These are phyloP conservation scores for Camponotus floridanus DNA, from an alignment of 1,140 invertebrate species.

Conservation along the genomic window DNA sequence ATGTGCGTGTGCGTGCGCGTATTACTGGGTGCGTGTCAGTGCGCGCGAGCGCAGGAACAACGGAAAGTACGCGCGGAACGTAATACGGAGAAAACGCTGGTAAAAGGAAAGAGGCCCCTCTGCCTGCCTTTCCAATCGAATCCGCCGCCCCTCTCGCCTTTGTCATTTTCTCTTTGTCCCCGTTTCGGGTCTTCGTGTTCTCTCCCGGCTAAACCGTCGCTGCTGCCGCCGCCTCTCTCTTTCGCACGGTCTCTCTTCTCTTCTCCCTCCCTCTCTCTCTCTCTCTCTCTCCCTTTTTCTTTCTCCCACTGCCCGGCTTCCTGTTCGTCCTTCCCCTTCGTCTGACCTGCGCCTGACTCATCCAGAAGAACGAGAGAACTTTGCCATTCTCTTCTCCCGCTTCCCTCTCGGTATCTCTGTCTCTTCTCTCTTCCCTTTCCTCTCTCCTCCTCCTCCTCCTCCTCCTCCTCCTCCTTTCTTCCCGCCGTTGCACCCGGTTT, in stretches of 20 bases:
- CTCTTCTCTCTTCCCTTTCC: conserved; percentile 34
- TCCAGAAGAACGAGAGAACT: conserved; percentile 62
- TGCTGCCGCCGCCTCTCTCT: conserved; percentile 53
- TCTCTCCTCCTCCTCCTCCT: conserved; percentile 30
- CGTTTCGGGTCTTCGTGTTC: conserved; percentile 75
- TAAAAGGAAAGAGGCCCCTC: conserved; percentile 82
- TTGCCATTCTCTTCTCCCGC: conserved; percentile 65
- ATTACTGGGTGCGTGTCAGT: neutral
- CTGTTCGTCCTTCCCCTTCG: conserved; percentile 60
- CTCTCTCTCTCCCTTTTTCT: conserved; percentile 58
- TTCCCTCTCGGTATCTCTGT: conserved; percentile 54
- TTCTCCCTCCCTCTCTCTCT: conserved; percentile 46
- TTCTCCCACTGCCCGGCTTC: conserved; percentile 55
- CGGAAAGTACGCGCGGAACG: conserved; percentile 77
- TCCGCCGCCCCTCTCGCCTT: conserved; percentile 79
- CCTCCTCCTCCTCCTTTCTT: conserved; percentile 29
- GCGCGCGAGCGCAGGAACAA: conserved; percentile 72
- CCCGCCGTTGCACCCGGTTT: conserved; percentile 38
- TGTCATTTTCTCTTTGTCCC: conserved; percentile 83
- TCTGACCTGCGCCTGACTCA: conserved; percentile 66
- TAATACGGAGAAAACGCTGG: conserved; percentile 82
- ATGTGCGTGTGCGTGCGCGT: neutral
- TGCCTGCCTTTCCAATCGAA: conserved; percentile 83
- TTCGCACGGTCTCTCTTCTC: conserved; percentile 58
- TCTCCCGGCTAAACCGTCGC: conserved; percentile 60